These are phyloP conservation scores for Aplysina aerophoba DNA, from an alignment of 37 sponge, comb jelly and placozoan genomes.

Conservation along the genomic window DNA sequence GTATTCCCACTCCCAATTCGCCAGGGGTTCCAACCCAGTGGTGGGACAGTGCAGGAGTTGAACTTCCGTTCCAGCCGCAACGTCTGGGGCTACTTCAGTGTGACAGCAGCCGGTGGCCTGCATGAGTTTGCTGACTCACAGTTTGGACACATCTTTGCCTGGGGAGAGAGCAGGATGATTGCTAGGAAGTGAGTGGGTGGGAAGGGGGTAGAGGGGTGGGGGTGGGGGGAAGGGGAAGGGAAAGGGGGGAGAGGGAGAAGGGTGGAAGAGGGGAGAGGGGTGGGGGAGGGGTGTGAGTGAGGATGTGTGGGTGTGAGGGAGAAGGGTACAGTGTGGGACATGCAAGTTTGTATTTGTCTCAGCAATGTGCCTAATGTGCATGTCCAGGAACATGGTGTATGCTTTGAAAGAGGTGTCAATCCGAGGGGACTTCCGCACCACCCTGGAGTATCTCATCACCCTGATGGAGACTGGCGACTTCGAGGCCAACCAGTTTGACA, in stretches of 20 bases:
- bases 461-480: conserved; percentile 91
- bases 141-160: conserved; percentile 97
- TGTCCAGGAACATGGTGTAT: conserved; percentile 96
- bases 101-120: conserved; percentile 94
- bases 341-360: no score
- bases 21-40: conserved; percentile 91
- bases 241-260: no score
- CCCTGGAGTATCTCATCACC: conserved; percentile 94
- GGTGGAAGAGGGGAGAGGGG: no score
- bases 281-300: no score
- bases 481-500: conserved; percentile 81
- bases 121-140: conserved; percentile 99
- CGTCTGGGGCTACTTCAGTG: conserved; percentile 99
- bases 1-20: no score
- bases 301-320: no score
- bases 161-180: conserved; percentile 94
- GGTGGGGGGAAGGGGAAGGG: no score
- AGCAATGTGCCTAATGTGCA: no score
- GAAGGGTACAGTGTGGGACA: no score
- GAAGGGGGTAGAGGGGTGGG: no score
- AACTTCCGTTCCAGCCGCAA: conserved; percentile 95
- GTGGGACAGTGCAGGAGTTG: conserved; percentile 93
- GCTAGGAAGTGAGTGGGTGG: conserved; percentile 81
- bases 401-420: conserved; percentile 95
- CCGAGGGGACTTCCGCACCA: conserved; percentile 95